Evolutionary conservation across 92 coral and sea anemone genomes (phyloP).

Genomic region (Phymanthus crucifer): DNA sequence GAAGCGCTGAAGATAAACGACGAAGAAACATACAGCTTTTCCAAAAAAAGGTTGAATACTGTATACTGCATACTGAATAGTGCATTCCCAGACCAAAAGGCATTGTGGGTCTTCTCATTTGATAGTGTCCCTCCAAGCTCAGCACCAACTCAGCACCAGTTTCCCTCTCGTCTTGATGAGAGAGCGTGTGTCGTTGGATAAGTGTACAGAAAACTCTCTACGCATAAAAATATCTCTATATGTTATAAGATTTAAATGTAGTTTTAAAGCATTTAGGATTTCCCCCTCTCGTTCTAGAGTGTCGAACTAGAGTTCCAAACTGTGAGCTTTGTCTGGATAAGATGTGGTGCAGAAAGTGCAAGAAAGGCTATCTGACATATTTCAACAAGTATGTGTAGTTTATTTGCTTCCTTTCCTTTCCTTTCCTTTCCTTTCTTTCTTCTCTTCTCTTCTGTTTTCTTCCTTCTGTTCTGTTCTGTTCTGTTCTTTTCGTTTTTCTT

Average conservation of each 20-base stretch:
- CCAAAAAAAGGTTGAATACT: no score
- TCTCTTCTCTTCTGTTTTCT: neutral
- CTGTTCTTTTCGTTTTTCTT: neutral
- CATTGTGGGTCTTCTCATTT: no score
- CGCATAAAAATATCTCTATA: no score
- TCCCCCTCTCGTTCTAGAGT: slow-evolving; percentile 24
- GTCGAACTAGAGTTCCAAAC: slow-evolving; percentile 45
- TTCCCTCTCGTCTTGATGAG: no score
- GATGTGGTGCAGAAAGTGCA: slow-evolving; percentile 51
- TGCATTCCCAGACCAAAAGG: no score
- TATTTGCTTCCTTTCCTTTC: neutral
- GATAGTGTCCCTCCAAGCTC: no score
- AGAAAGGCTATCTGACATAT: slow-evolving; percentile 37
- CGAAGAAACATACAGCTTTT: neutral
- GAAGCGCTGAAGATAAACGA: no score
- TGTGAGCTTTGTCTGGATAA: slow-evolving; percentile 63
- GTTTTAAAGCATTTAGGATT: neutral
- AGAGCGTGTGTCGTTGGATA: no score
- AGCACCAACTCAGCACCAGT: no score
- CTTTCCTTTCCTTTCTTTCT: neutral
- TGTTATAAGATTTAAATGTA: no score
- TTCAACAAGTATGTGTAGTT: slow-evolving; percentile 27
- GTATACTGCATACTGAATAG: no score
- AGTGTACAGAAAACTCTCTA: no score
- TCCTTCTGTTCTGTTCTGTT: neutral